Evolutionary conservation across 30 jellyfish, hydroid and myxozoan species (phyloP).

Genomic region (Rhopilema esculentum): DNA sequence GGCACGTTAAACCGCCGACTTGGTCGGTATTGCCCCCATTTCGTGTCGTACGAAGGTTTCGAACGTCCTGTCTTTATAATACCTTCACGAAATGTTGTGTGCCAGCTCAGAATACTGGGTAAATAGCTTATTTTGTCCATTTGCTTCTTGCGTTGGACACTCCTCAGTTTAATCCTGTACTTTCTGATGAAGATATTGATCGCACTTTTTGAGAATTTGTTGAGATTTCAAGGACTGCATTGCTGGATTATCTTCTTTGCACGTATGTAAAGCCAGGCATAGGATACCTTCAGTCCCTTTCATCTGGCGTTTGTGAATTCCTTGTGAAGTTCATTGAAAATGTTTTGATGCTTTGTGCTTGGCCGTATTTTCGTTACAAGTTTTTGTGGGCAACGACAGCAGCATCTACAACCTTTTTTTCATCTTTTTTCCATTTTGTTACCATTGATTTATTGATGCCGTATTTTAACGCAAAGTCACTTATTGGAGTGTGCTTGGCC

Average conservation of each 20-base stretch:
- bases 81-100: constrained; percentile 66
- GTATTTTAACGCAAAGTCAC: too few relatives aligned
- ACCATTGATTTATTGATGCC: too few relatives aligned
- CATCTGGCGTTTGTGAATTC: constrained; percentile 37
- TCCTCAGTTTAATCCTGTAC: constrained; percentile 55
- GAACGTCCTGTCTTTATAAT: constrained; percentile 45
- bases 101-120: constrained; percentile 53
- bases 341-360: constrained; percentile 40
- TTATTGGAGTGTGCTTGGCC: too few relatives aligned
- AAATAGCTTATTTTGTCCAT: constrained; percentile 21
- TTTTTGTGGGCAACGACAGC: too few relatives aligned
- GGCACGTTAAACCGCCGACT: constrained; percentile 57
- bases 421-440: too few relatives aligned
- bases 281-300: constrained; percentile 40
- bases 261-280: constrained; percentile 26
- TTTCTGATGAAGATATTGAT: constrained; percentile 18
- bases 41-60: constrained; percentile 51
- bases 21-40: constrained; percentile 70
- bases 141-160: constrained; percentile 51
- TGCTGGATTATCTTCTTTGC: background rate
- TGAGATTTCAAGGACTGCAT: background rate
- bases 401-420: too few relatives aligned
- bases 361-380: too few relatives aligned
- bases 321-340: constrained; percentile 18
- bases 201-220: constrained; percentile 27